Evolutionary conservation across 2,888 invertebrate genomes (phyloP), one percentile per base, ranked within the genome.

Genomic region (Aphodius sticticus): DNA sequence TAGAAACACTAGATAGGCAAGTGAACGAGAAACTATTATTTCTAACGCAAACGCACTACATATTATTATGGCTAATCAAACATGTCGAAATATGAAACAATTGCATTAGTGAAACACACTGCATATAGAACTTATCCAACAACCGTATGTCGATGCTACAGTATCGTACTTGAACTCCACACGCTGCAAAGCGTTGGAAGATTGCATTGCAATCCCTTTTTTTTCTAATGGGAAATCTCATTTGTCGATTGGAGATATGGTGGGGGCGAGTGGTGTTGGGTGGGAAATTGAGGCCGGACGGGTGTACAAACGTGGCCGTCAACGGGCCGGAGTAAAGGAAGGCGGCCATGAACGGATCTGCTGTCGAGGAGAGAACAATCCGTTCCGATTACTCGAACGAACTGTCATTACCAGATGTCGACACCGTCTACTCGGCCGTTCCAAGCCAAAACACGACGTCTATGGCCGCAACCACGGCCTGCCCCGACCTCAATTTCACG

Each of bases 351-450:
- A n/a, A 16, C 85, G 86, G 85, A 86, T 86, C 86, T 86, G 85
- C 86, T 86, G 85, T 83, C 84, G 84, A 83, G 84, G 36, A 69
- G 84, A 74, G 74, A 85, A 86, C 87, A 86, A 86, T 86, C 85
- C 83, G 83, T 84, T 85, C 85, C 86, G 86, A 87, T 87, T 87
- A 87, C 87, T 86, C 83, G 83, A 83, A 85, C 84, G 84, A 86
- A 85, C 86, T 87, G 87, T 87, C 87, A 87, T 86, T 86, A 84
- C 86, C 87, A 87, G 87, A 87, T 86, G 86, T 85, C 85, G 83
- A 82, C 74, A 35, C 74, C 35, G 26, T 35, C 26, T 53, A 53
- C 74, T 15, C 35, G 74, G 74, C 74, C 74, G n/a, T 74, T 74
- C 37, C 36, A 74, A 74, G 74, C 74, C 74, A 74, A 74, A 74